Percentiles rank a stretch among this genome's conserved stretches.
Evolutionary conservation across 2,888 invertebrate species (phyloP).

Genomic region (Hemithea aestivaria): DNA sequence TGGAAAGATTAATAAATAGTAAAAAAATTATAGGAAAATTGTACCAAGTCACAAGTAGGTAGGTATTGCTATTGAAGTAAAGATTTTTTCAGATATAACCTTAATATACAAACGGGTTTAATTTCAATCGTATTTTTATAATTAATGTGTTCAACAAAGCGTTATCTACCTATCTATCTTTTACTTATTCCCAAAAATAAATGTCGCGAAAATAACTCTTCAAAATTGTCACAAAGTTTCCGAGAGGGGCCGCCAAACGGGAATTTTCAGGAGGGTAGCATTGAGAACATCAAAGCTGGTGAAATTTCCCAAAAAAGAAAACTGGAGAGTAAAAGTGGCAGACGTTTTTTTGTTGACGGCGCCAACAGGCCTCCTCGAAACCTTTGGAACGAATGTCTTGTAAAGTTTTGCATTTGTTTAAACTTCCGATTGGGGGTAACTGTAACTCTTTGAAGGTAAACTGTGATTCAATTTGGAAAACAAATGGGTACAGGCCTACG

Average conservation of each 20-base stretch:
- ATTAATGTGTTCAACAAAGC: too few relatives aligned
- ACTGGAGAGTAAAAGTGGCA: slow-evolving; percentile 38
- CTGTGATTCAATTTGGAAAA: slow-evolving; percentile 10
- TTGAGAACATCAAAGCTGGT: slow-evolving; percentile 30
- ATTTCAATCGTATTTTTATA: too few relatives aligned
- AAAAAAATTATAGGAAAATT: too few relatives aligned
- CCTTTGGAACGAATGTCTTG: slow-evolving; percentile 34
- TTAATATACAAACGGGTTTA: too few relatives aligned
- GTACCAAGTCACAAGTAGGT: too few relatives aligned
- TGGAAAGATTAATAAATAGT: too few relatives aligned
- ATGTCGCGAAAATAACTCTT: too few relatives aligned
- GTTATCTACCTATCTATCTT: too few relatives aligned
- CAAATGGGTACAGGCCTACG: not conserved
- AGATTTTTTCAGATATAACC: too few relatives aligned
- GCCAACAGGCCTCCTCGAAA: slow-evolving; percentile 36
- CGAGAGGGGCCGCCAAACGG: slow-evolving; percentile 27
- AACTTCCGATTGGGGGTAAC: slow-evolving; percentile 17
- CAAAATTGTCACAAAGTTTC: slow-evolving; percentile 24
- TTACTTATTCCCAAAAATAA: too few relatives aligned
- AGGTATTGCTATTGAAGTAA: too few relatives aligned
- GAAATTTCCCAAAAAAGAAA: slow-evolving; percentile 45
- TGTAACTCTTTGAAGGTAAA: slow-evolving; percentile 2
- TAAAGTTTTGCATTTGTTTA: slow-evolving; percentile 34
- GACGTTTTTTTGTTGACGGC: slow-evolving; percentile 43
- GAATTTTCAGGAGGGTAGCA: slow-evolving; percentile 30